Evolutionary conservation across 2,797 vertebrate genomes (phyloP).

Genomic region (Lagodon rhomboides): DNA sequence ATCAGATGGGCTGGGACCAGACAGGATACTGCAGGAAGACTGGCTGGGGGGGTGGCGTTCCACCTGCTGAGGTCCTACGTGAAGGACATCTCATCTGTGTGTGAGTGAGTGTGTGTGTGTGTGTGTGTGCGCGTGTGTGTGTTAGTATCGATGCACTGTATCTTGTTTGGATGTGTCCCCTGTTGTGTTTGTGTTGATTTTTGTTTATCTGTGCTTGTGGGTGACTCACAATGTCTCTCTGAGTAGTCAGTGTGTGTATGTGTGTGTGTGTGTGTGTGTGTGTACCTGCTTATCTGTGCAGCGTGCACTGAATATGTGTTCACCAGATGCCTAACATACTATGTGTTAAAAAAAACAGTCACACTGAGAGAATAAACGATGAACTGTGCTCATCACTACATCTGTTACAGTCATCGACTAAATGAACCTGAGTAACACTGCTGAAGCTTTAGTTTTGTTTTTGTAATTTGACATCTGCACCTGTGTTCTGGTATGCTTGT

Average conservation of each 20-base stretch:
- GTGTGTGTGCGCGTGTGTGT: slow-evolving; percentile 7
- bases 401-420: slow-evolving; percentile 19
- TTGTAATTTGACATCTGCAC: neutral
- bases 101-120: slow-evolving; percentile 2
- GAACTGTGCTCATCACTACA: slow-evolving; percentile 31
- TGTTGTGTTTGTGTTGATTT: slow-evolving; percentile 50
- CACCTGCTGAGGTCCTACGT: slow-evolving; percentile 69
- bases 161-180: slow-evolving; percentile 58
- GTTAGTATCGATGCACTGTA: slow-evolving; percentile 43
- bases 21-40: slow-evolving; percentile 51
- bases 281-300: slow-evolving; percentile 32
- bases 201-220: slow-evolving; percentile 63
- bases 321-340: slow-evolving; percentile 36
- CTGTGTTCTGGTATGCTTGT: neutral
- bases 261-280: neutral
- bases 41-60: slow-evolving; percentile 21
- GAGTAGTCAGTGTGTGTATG: slow-evolving; percentile 8
- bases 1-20: slow-evolving; percentile 67
- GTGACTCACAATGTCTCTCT: slow-evolving; percentile 39
- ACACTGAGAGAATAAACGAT: slow-evolving; percentile 24
- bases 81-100: slow-evolving; percentile 63
- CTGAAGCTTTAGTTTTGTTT: neutral
- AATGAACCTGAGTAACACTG: neutral
- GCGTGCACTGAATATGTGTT: slow-evolving; percentile 42
- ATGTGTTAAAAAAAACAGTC: slow-evolving; percentile 14